Evolutionary conservation across 2,113 vertebrate genomes (phyloP).

Genomic region (Pachycephala philippinensis): DNA sequence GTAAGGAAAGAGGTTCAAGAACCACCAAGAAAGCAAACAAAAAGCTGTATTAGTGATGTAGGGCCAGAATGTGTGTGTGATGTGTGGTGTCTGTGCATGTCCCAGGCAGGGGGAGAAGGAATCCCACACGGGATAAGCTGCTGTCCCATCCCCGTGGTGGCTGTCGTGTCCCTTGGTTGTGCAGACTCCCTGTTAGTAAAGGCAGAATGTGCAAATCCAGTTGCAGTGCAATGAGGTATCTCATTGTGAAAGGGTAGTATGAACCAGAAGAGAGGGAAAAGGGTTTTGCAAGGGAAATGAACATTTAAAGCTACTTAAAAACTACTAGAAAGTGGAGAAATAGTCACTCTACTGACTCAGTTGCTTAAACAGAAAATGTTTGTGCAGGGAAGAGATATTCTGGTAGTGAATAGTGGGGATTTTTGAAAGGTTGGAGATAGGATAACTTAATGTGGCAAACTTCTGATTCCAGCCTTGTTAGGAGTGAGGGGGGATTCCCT

Average conservation of each 20-base stretch:
- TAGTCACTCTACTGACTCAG: not conserved
- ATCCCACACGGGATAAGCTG: not conserved
- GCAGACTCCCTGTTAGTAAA: not conserved
- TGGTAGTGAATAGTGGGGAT: not conserved
- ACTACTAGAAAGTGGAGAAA: not conserved
- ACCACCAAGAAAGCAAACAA: not conserved
- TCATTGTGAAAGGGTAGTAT: not conserved
- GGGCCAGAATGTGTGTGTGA: not conserved
- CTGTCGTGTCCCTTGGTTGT: fast-evolving
- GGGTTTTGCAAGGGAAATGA: not conserved
- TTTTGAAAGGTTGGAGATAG: not conserved
- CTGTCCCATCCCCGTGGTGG: fast-evolving
- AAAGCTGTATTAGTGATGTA: not conserved
- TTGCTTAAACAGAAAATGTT: not conserved
- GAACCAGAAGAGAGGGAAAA: not conserved
- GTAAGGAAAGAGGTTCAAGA: not conserved
- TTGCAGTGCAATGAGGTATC: not conserved
- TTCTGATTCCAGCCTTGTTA: not conserved
- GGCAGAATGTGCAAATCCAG: not conserved
- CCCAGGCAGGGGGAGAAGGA: not conserved
- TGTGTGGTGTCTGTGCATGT: not conserved
- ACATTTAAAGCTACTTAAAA: not conserved
- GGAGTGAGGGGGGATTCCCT: not conserved
- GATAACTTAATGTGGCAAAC: not conserved
- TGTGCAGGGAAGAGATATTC: not conserved